Conservation (phyloP, 1,140 invertebrate species). For the Macrotrachela quadricornifera region DNA sequence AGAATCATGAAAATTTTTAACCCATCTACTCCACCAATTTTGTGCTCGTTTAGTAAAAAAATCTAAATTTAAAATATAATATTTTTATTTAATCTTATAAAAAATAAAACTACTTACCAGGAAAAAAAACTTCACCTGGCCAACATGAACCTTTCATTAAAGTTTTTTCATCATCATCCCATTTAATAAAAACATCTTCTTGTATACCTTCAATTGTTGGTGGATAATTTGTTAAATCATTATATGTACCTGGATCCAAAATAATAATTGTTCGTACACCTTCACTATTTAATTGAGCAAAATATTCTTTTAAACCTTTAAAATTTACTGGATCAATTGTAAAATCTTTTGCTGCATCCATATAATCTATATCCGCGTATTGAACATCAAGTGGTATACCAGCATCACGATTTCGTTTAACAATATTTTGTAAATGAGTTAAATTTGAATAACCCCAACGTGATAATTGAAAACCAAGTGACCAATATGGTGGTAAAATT, state of each 20-base stretch:
- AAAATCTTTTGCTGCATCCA: conserved; percentile 17
- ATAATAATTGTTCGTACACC: conserved; percentile 23
- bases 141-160: conserved; percentile 2
- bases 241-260: conserved; percentile 20
- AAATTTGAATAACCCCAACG: conserved; percentile 29
- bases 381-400: conserved; percentile 19
- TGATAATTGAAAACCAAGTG: conserved; percentile 63
- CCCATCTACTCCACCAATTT: conserved; percentile 50
- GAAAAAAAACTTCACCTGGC: conserved; percentile 5
- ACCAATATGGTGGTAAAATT: conserved; percentile 54
- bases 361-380: conserved; percentile 30
- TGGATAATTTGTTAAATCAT: conserved; percentile 16
- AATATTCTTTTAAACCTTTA: conserved; percentile 16
- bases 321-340: conserved; percentile 17
- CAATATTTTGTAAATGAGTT: conserved; percentile 13
- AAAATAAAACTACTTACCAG: conserved; percentile 46
- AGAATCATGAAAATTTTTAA: conserved; percentile 41
- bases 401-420: conserved; percentile 12
- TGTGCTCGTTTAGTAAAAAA: conserved; percentile 53
- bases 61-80: conserved; percentile 29
- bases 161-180: conserved; percentile 32
- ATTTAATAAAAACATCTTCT: conserved; percentile 44
- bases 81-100: conserved; percentile 45
- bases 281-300: conserved; percentile 18
- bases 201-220: conserved; percentile 30